Base-by-base conservation (phyloP, 2,797 vertebrate genomes). In the Enteromius mattozi region DNA sequence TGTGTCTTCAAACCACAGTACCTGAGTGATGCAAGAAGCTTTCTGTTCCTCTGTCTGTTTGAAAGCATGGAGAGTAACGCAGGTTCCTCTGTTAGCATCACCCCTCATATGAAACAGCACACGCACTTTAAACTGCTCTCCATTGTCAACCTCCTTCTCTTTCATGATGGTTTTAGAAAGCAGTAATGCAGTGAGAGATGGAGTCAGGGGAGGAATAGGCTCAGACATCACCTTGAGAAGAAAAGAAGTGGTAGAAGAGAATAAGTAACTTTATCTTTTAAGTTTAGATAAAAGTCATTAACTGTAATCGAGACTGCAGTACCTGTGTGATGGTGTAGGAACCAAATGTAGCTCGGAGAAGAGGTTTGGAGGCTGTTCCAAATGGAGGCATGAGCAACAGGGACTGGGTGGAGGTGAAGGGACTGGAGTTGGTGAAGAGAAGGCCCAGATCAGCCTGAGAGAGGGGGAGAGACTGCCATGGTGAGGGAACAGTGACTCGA, bases 391-490 rank as follows among this genome's bases (percentile, higher is more conserved):
- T 30, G 87, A 95, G 79, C 17, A 95, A 90, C 14, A 95, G 78
- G 71, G 91, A 93, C 87, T 94, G 93, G n/a, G 92, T 91, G 83
- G 86, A 91, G 70, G 92, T 89, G 83, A 93, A 94, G 19, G 94
- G 94, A 87, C 92, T 94, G 71, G 92, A 94, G 92, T 95, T 95
- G 89, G 93, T 94, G 84, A 95, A 95, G 24, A 94, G 88, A 68
- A 90, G 89, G 24, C 91, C 92, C 27, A 94, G 85, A 75, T 94
- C 93, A 0, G 77, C 89, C 86, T 95, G 93, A 30, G 92, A 93
- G 24, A 95, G 87, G 19, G 91, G 91, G 42, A 95, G 87, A 76
- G 90, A 88, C 40, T 82, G 86, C 94, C 93, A 94, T 17, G 91
- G 76, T 17, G 89, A 81, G 51, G 92, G 87, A 7, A 89, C 49